Percentiles rank a stretch among this genome's conserved stretches.
phyloP scores from a whole-genome alignment of 1,140 invertebrate genomes.

The Riptortus pedestris region DNA sequence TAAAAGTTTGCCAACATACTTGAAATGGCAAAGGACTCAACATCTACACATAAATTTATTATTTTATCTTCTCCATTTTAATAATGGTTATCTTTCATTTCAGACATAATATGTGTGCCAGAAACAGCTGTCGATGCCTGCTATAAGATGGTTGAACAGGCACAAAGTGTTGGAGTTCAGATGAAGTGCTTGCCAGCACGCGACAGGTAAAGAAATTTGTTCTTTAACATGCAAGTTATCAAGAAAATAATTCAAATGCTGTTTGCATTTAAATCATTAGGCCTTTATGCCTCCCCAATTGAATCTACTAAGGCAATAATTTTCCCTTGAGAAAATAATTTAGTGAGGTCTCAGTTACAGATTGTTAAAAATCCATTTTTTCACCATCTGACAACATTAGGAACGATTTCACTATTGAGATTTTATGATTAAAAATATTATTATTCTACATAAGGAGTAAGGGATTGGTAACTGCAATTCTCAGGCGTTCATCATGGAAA shows the following conservation, averaged over 20 bases:
- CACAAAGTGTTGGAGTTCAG: slow-evolving; percentile 47
- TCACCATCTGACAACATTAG: too few relatives aligned
- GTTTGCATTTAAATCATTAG: background rate
- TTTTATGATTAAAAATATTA: too few relatives aligned
- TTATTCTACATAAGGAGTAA: too few relatives aligned
- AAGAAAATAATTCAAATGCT: background rate
- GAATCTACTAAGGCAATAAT: background rate
- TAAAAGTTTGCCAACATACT: too few relatives aligned
- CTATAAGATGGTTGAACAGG: slow-evolving; percentile 51
- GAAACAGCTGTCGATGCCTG: slow-evolving; percentile 49
- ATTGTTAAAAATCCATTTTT: too few relatives aligned
- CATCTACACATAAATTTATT: too few relatives aligned
- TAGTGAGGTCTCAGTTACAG: background rate
- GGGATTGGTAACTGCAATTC: too few relatives aligned
- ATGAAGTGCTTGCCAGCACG: slow-evolving; percentile 55
- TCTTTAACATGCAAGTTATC: background rate
- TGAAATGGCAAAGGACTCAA: too few relatives aligned
- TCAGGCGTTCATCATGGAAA: too few relatives aligned
- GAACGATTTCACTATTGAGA: too few relatives aligned
- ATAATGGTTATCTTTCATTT: too few relatives aligned
- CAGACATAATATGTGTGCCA: slow-evolving; percentile 62
- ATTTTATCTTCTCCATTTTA: too few relatives aligned
- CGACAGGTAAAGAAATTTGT: slow-evolving; percentile 54
- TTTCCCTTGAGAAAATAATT: background rate
- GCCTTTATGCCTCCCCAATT: background rate